Base-by-base conservation (phyloP, 2,888 invertebrate species). In the Synergus laeviventris region DNA sequence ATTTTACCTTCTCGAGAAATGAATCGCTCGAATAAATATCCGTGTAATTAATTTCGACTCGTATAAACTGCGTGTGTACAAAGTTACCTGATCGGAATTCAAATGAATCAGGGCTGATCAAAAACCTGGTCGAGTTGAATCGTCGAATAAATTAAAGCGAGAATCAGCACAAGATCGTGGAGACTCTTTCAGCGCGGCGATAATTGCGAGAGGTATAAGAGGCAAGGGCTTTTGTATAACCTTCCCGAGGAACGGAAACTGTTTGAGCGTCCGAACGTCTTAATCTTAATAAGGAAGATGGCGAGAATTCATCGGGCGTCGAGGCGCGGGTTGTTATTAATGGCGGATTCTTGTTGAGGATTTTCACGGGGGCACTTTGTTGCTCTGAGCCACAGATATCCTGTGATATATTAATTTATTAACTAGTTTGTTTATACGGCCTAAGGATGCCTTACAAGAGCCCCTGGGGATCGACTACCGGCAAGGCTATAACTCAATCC, bases 401-500 rank as follows among this genome's bases (percentile, higher is more conserved):
- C 86, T 81, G 85, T 87, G 89, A 88, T 89, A 86, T 87, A 89
- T 89, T 89, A 89, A 88, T 88, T 88, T 86, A 89, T 88, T 86
- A 87, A 87, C 86, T 87, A 87, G 86, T 85, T 88, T 86, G 86
- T 86, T 87, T 87, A 85, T 86, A 83, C 82, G 74, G 81, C 83
- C 81, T 83, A 83, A 83, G 81, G 81, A 84, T 45, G 82, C 79
- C 84, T 83, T 80, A 82, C 83, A 81, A 84, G 81, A 75, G 81
- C 83, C 83, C 79, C 76, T 75, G 81, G 81, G 81, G 79, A 75
- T 76, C 77, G 76, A 76, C 77, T 74, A 75, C 76, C 66, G 76
- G 54, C 70, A 79, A 73, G 80, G 76, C 85, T 86, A 85, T 88
- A 88, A 89, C 85, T 89, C 88, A 88, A 85, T 88, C 70, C 70